These are phyloP conservation scores for Reticulitermes speratus DNA, from an alignment of 1,140 invertebrate genomes.

Conservation along the genomic window DNA sequence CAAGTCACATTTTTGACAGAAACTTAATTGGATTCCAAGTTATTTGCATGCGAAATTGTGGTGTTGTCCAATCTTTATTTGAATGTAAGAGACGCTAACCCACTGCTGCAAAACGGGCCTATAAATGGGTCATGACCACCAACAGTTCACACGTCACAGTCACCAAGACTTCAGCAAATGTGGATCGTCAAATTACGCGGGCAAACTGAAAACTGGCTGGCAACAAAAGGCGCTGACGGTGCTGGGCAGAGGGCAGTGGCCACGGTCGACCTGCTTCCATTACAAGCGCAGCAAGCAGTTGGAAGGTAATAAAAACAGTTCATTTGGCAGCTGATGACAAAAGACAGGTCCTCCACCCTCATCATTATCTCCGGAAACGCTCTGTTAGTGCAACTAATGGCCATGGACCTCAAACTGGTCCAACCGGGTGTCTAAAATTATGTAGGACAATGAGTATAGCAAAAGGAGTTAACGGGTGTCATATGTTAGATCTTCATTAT, in stretches of 20 bases:
- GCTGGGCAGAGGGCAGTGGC: background rate
- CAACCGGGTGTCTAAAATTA: background rate
- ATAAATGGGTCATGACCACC: background rate
- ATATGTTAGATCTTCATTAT: too few species aligned
- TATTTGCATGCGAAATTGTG: too few species aligned
- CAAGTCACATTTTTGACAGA: too few species aligned
- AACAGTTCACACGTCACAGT: background rate
- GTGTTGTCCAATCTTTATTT: too few species aligned
- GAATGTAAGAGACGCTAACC: too few species aligned
- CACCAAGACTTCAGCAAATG: background rate
- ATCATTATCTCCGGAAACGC: slow-evolving; percentile 10
- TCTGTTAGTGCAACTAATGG: background rate
- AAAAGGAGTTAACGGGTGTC: too few species aligned
- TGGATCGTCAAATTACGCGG: background rate
- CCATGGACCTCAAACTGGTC: background rate
- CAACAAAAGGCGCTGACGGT: background rate
- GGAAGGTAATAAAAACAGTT: slow-evolving; percentile 7
- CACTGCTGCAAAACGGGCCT: background rate
- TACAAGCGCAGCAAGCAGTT: background rate
- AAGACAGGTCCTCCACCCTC: background rate
- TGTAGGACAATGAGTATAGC: too few species aligned
- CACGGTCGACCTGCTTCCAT: background rate
- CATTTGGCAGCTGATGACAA: slow-evolving; percentile 14
- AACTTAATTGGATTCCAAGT: too few species aligned
- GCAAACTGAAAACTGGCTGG: background rate